Evolutionary conservation across 2,888 invertebrate species (phyloP).

Genomic region (Punctoribates punctum): DNA sequence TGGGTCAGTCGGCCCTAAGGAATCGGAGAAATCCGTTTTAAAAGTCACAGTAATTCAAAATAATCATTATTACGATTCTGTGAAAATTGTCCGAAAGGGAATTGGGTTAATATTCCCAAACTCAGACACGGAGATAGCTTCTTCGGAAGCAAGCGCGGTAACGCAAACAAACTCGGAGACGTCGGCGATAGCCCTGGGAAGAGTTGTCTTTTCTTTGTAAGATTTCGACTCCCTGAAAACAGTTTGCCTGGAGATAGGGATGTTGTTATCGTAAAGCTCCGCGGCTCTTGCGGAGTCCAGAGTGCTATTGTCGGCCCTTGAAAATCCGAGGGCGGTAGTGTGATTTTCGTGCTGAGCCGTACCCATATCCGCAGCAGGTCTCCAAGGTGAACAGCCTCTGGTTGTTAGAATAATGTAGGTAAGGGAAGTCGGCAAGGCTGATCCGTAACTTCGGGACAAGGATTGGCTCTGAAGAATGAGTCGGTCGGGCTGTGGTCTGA

Average conservation of each 20-base stretch:
- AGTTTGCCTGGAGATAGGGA: conserved; percentile 55
- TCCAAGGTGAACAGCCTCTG: conserved; percentile 61
- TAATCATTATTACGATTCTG: neutral
- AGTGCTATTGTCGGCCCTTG: conserved; percentile 53
- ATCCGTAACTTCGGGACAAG: conserved; percentile 45
- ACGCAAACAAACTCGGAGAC: conserved; percentile 54
- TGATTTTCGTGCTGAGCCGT: conserved; percentile 47
- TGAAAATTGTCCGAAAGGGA: conserved; percentile 51
- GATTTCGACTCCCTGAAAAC: conserved; percentile 55
- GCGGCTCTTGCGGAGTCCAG: conserved; percentile 54
- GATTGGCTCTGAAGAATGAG: conserved; percentile 45
- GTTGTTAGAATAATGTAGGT: conserved; percentile 45
- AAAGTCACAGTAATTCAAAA: conserved; percentile 40
- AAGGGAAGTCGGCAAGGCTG: conserved; percentile 45
- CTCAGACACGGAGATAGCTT: conserved; percentile 52
- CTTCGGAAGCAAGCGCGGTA: conserved; percentile 49
- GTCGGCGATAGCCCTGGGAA: conserved; percentile 53
- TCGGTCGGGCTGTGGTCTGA: conserved; percentile 40
- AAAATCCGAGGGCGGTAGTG: conserved; percentile 53
- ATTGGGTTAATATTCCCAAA: conserved; percentile 53
- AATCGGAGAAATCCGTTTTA: conserved; percentile 51
- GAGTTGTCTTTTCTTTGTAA: conserved; percentile 56
- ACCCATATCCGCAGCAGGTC: conserved; percentile 69
- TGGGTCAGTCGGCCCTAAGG: conserved; percentile 54
- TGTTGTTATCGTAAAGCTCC: conserved; percentile 53